A percentile compares a stretch with the other conserved stretches of the same genome.
Conservation (phyloP, 2,797 vertebrate species). For the Channallabes apus region DNA sequence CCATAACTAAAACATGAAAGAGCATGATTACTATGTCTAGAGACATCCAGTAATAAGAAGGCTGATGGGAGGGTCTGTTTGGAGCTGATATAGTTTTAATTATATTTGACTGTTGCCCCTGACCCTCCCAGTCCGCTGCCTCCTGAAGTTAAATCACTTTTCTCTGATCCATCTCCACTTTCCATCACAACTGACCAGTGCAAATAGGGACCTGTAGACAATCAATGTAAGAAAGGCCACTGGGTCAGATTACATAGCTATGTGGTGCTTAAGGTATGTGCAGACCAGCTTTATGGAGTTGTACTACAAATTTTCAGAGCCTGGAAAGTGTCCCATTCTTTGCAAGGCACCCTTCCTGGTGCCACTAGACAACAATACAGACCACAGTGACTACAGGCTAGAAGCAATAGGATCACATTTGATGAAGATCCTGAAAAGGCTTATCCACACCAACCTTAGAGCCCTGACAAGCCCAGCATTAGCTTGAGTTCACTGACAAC, state of each 20-base stretch:
- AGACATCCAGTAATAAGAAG: neutral
- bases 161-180: too few species aligned
- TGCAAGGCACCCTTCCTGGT: too few species aligned
- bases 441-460: neutral
- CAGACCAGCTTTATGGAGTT: neutral
- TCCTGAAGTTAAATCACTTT: neutral
- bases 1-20: neutral
- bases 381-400: too few species aligned
- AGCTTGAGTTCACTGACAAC: neutral
- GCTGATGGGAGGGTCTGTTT: neutral
- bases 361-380: too few species aligned
- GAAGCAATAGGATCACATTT: neutral
- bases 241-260: neutral
- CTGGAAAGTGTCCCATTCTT: too few species aligned
- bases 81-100: neutral
- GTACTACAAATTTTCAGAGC: neutral
- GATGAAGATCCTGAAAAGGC: neutral
- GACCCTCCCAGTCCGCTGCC: neutral
- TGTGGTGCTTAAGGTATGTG: neutral
- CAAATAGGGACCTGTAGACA: neutral
- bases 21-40: neutral
- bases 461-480: neutral
- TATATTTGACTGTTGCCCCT: neutral
- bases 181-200: neutral
- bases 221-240: slow-evolving; percentile 1